A percentile compares a stretch with the other conserved stretches of the same genome.
Evolutionary conservation across 2,888 invertebrate species (phyloP).

Genomic region (Lamellibrachia columna): DNA sequence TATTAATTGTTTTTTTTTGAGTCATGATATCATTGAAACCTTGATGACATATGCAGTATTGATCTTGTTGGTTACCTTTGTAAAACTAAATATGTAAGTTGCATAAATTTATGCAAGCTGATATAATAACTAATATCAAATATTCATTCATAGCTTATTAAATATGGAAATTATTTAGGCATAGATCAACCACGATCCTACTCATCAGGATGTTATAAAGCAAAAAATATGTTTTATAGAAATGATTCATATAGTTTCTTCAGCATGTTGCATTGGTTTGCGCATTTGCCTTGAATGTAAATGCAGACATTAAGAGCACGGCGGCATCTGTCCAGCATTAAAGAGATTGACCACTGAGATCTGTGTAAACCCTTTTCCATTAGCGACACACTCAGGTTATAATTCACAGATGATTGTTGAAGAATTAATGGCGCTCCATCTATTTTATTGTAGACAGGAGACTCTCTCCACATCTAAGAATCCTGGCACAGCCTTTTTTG

Average conservation of each 20-base stretch:
- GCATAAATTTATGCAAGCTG: not conserved
- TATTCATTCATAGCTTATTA: not conserved
- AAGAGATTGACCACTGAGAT: not conserved
- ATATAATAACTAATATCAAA: not conserved
- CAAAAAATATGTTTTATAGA: not conserved
- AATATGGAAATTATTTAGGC: not conserved
- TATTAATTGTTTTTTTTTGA: too few relatives aligned
- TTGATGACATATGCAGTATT: not conserved
- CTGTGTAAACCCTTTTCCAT: slow-evolving; percentile 6
- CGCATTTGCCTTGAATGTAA: not conserved
- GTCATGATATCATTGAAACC: not conserved
- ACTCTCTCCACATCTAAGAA: not conserved
- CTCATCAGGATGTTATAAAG: not conserved
- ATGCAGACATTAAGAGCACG: not conserved
- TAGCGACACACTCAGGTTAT: not conserved
- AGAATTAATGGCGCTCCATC: slow-evolving; percentile 7
- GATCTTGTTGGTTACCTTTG: not conserved
- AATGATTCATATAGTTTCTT: not conserved
- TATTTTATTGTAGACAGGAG: not conserved
- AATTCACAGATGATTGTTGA: slow-evolving; percentile 1
- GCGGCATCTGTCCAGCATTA: not conserved
- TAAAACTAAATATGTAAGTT: not conserved
- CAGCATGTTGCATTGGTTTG: not conserved
- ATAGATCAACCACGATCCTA: not conserved
- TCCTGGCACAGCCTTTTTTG: not conserved